Conservation (phyloP, 2,888 invertebrate genomes). For the Pollenia amentaria region DNA sequence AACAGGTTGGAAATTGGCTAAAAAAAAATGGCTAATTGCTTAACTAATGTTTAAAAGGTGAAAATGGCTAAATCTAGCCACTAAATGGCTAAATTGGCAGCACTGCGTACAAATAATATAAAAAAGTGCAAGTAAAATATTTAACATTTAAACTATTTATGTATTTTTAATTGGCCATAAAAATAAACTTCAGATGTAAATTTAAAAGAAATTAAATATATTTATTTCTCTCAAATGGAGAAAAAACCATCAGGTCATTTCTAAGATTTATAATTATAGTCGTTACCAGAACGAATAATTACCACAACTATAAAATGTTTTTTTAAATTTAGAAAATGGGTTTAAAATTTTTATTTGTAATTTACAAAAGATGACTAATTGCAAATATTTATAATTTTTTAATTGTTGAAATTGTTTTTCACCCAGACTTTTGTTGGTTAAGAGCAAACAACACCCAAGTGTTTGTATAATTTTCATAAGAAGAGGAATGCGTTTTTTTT, state of each 20-base stretch:
- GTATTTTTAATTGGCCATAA: no score
- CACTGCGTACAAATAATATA: no score
- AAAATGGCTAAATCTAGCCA: no score
- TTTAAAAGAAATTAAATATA: background rate
- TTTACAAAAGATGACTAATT: conserved; percentile 37
- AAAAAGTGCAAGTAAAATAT: no score
- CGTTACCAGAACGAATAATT: conserved; percentile 16
- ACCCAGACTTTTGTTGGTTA: background rate
- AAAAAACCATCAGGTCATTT: conserved; percentile 18
- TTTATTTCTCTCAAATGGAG: background rate
- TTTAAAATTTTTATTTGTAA: conserved; percentile 32
- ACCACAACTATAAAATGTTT: conserved; percentile 47
- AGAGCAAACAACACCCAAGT: conserved; percentile 16
- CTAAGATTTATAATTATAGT: conserved; percentile 33
- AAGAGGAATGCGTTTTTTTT: background rate
- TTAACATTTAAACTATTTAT: no score
- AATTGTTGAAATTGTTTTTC: conserved; percentile 12
- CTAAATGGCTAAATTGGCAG: no score
- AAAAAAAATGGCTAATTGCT: no score
- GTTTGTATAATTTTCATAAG: background rate
- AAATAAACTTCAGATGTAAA: no score
- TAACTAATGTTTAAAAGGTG: no score
- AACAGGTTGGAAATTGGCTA: no score
- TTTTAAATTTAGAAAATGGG: conserved; percentile 52
- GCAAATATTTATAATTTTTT: conserved; percentile 37